phyloP scores from a whole-genome alignment of 2,797 vertebrate genomes.

The Neosilurus mollespiculum region DNA sequence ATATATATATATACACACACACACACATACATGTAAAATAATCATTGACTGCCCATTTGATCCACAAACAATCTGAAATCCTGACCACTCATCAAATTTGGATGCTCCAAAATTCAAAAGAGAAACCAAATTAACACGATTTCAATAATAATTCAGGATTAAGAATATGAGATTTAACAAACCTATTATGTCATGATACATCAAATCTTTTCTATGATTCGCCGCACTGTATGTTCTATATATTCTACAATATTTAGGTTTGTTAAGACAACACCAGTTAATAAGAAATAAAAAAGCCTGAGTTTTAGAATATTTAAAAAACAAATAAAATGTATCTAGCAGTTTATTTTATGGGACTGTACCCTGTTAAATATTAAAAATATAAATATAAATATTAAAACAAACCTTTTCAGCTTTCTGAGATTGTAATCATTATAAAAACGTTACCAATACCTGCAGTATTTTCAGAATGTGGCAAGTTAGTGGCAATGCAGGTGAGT shows the following conservation, averaged over 20 bases:
- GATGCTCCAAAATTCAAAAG: background rate
- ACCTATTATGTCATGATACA: background rate
- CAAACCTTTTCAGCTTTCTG: background rate
- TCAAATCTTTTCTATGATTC: background rate
- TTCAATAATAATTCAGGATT: background rate
- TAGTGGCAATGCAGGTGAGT: background rate
- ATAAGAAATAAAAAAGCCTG: background rate
- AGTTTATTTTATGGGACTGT: background rate
- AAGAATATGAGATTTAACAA: background rate
- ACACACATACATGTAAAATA: too few relatives aligned
- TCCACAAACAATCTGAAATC: background rate
- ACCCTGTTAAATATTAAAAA: background rate
- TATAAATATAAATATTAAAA: background rate
- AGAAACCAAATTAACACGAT: background rate
- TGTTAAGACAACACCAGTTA: background rate
- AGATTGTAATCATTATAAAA: background rate
- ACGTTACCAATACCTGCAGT: background rate
- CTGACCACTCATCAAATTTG: background rate
- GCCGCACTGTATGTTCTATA: too few relatives aligned
- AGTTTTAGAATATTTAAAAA: background rate
- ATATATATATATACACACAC: too few relatives aligned
- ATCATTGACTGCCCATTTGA: background rate
- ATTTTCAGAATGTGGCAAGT: background rate
- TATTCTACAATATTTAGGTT: background rate
- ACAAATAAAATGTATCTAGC: background rate